Conservation (phyloP, 1,140 invertebrate genomes). For the Bombus confusus region DNA sequence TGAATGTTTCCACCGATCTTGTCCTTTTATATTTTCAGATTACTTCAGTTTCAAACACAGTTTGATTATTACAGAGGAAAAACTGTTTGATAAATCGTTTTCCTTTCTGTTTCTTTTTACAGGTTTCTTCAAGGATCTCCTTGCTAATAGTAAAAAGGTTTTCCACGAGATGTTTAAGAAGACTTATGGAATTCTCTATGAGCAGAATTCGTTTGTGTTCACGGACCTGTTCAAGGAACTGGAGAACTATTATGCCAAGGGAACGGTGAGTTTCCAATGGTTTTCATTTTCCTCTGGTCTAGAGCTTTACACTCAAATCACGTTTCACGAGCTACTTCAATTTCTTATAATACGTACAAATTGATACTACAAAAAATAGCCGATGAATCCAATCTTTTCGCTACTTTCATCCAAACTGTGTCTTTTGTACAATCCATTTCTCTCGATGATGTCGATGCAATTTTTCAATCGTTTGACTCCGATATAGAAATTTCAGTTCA, state of each 20-base stretch:
- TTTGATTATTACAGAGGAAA: neutral
- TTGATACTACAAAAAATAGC: too few species aligned
- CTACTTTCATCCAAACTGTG: too few species aligned
- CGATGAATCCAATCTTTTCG: too few species aligned
- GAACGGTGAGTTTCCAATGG: conserved; percentile 78
- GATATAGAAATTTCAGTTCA: too few species aligned
- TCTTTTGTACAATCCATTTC: too few species aligned
- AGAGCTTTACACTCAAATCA: too few species aligned
- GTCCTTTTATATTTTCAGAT: neutral
- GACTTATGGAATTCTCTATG: conserved; percentile 97
- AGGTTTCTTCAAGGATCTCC: conserved; percentile 94
- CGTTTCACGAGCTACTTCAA: too few species aligned
- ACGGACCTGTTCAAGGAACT: conserved; percentile 94
- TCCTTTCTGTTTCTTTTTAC: conserved; percentile 69
- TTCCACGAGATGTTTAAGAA: conserved; percentile 97
- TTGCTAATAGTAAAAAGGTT: conserved; percentile 91
- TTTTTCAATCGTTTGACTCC: too few species aligned
- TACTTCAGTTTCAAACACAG: neutral
- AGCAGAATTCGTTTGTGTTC: conserved; percentile 96
- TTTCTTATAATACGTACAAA: too few species aligned
- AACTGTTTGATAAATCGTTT: neutral
- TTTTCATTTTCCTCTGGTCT: too few species aligned
- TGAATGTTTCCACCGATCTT: neutral
- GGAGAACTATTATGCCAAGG: conserved; percentile 93
- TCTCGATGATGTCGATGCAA: too few species aligned